Conservation (phyloP, 2,113 vertebrate species). For the Eonycteris spelaea region DNA sequence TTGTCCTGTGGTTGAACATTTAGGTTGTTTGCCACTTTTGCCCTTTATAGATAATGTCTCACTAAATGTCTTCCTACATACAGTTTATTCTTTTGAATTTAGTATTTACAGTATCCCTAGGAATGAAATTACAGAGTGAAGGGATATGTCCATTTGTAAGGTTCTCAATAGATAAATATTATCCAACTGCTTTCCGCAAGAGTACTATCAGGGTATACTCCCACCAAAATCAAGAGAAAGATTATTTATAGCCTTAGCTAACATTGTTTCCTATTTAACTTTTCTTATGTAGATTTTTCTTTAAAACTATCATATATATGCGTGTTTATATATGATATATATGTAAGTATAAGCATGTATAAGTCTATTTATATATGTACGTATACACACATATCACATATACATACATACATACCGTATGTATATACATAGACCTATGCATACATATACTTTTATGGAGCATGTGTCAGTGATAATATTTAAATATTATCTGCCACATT, state of each 20-base stretch:
- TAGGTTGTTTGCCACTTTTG: neutral
- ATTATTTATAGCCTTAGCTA: neutral
- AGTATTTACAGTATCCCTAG: neutral
- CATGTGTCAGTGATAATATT: neutral
- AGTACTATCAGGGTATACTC: neutral
- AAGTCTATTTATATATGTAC: neutral
- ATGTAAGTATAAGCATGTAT: neutral
- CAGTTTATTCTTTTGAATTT: neutral
- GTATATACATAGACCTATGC: neutral
- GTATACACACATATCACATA: neutral
- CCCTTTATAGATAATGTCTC: neutral
- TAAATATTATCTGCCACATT: neutral
- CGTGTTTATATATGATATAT: neutral
- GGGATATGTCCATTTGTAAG: neutral
- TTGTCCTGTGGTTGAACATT: neutral
- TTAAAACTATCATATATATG: neutral
- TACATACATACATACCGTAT: neutral
- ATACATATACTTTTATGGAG: neutral
- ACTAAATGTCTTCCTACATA: neutral
- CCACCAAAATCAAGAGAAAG: neutral
- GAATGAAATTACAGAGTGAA: neutral
- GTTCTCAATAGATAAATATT: neutral
- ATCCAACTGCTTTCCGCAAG: neutral
- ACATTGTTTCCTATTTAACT: neutral
- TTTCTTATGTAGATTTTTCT: neutral